Evolutionary conservation across 2,888 invertebrate genomes (phyloP), one percentile per base, ranked within the genome.

Genomic region (Caenorhabditis sp.): DNA sequence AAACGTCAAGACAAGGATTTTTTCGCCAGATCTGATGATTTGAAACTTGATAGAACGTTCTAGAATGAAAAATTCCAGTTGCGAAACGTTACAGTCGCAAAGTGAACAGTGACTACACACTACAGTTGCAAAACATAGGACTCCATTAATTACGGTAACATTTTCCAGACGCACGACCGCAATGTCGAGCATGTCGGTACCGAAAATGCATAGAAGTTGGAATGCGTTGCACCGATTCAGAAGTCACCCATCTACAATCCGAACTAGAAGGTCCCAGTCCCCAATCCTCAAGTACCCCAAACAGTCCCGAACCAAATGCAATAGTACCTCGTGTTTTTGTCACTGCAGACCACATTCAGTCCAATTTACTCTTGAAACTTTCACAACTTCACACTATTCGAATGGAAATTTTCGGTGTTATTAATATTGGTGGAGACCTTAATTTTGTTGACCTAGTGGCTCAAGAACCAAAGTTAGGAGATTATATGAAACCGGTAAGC

Each of bases 131-230:
- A n/a, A n/a, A n/a, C n/a, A n/a, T n/a, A n/a, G n/a, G n/a, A n/a
- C n/a, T n/a, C n/a, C n/a, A n/a, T n/a, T n/a, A n/a, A n/a, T n/a
- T n/a, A n/a, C n/a, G n/a, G n/a, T n/a, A n/a, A n/a, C n/a, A n/a
- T n/a, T 32, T 56, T 72, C 28, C 37, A 70, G 65, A 35, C 6
- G 18, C 6, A 8, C 53, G 47, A 11, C 78, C 78, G 28, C 47
- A 58, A 53, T 78, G 78, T 28, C 62, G 78, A 2, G n/a, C 78
- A 18, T 78, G 78, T 28, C 69, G 78, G 4, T 58, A 35, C 32
- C 32, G 37, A n/a, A 69, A 70, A n/a, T 78, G 78, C 24, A 11
- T 56, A 9, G 15, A 26, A 4, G 47, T 53, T 5, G 78, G 78
- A 26, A 78, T 78, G 78, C 62, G 64, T 37, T 32, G 32, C 9